phyloP scores from a whole-genome alignment of 2,797 vertebrate species.

The Lutjanus campechanus region DNA sequence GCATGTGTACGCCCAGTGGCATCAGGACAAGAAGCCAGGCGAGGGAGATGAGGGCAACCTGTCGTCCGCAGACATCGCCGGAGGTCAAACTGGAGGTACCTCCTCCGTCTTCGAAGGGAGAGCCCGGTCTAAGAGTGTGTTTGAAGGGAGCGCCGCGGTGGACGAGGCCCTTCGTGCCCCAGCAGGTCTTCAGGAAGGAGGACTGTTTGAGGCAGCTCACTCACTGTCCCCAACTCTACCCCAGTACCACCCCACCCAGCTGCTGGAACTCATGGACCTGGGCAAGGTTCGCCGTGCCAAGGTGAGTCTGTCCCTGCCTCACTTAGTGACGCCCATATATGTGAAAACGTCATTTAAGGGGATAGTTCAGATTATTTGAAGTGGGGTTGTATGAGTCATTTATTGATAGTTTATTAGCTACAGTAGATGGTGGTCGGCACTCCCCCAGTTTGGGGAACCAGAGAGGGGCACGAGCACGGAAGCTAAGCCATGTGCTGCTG shows the following conservation, averaged over 20 bases:
- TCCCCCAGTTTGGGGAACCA: too few relatives aligned
- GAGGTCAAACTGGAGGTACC: constrained; percentile 66
- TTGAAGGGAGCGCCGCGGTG: constrained; percentile 88
- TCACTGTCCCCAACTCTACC: constrained; percentile 96
- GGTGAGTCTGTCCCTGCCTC: constrained; percentile 59
- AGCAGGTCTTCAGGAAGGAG: constrained; percentile 94
- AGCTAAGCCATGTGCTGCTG: too few relatives aligned
- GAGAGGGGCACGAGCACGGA: too few relatives aligned
- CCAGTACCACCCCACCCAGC: constrained; percentile 98
- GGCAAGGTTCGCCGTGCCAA: constrained; percentile 97
- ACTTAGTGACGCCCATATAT: neutral
- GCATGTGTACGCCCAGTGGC: constrained; percentile 99
- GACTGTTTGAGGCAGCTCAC: constrained; percentile 97
- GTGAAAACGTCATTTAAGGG: neutral
- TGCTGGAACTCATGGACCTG: constrained; percentile 97
- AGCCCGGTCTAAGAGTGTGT: constrained; percentile 89
- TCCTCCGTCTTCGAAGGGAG: constrained; percentile 82
- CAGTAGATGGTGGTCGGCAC: too few relatives aligned
- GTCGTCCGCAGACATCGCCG: constrained; percentile 82
- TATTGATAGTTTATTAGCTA: too few relatives aligned
- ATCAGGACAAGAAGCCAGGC: constrained; percentile 90
- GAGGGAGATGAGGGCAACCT: constrained; percentile 85
- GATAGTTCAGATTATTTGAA: neutral
- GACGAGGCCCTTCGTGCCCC: constrained; percentile 94
- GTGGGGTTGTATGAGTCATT: too few relatives aligned